phyloP scores from a whole-genome alignment of 2,113 vertebrate species.

The Emydocephalus ijimae region DNA sequence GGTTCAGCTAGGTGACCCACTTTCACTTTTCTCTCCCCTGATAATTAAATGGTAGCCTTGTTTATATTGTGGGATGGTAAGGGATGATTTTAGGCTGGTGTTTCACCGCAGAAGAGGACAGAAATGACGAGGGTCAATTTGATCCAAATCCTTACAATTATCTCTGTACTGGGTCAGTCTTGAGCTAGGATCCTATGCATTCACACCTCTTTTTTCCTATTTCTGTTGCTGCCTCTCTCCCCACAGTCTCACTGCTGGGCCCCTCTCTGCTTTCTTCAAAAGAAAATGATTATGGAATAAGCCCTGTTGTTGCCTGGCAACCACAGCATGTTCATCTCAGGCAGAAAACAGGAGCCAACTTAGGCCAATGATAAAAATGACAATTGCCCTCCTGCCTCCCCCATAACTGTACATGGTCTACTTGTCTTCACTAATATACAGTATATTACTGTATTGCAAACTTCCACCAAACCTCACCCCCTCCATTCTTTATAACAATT shows the following conservation, averaged over 20 bases:
- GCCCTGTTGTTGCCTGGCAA: conserved; percentile 20
- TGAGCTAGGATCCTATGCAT: neutral
- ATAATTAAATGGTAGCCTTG: neutral
- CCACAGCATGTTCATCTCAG: neutral
- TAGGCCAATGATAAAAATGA: neutral
- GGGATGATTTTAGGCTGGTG: neutral
- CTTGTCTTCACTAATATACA: neutral
- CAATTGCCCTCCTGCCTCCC: neutral
- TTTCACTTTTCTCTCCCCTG: neutral
- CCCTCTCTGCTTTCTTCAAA: neutral
- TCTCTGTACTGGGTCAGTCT: neutral
- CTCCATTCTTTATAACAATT: neutral
- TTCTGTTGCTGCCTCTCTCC: neutral
- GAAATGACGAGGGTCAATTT: neutral
- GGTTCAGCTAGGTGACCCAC: neutral
- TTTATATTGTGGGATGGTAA: neutral
- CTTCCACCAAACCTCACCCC: neutral
- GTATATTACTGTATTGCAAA: neutral
- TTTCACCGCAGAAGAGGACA: neutral
- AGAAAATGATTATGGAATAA: neutral
- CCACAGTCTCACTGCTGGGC: neutral
- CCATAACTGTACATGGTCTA: neutral
- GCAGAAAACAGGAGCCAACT: neutral
- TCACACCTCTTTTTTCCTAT: neutral
- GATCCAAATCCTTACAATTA: neutral